A percentile compares a stretch with the other conserved stretches of the same genome.
Conservation (phyloP, 1,140 invertebrate genomes). For the Panagrolaimus sp. region DNA sequence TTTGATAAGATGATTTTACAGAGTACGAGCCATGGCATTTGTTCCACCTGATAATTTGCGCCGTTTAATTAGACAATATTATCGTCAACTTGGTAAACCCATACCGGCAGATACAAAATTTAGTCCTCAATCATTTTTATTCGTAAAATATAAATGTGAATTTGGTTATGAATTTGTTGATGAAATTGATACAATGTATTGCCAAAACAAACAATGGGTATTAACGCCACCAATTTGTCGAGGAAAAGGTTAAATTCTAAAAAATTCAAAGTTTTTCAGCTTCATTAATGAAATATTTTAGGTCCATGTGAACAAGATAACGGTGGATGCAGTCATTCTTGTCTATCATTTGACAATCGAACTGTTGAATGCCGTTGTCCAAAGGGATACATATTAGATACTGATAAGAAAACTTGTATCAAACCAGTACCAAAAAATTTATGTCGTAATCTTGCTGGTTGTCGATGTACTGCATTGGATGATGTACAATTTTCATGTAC, state of each 20-base stretch:
- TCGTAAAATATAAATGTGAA: conserved; percentile 56
- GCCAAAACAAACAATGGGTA: conserved; percentile 52
- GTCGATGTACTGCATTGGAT: conserved; percentile 45
- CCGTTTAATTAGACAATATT: conserved; percentile 55
- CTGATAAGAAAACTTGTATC: conserved; percentile 51
- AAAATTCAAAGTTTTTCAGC: neutral
- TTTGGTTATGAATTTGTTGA: conserved; percentile 55
- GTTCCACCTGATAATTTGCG: conserved; percentile 56
- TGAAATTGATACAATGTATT: conserved; percentile 57
- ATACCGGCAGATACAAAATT: conserved; percentile 50
- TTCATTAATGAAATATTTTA: conserved; percentile 16
- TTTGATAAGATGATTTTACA: conserved; percentile 17
- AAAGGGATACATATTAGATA: conserved; percentile 48
- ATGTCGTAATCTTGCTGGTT: conserved; percentile 53
- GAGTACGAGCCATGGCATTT: conserved; percentile 57
- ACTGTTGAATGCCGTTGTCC: conserved; percentile 55
- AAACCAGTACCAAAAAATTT: conserved; percentile 55
- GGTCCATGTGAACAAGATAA: conserved; percentile 51
- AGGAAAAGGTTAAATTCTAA: conserved; percentile 51
- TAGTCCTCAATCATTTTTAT: conserved; percentile 47
- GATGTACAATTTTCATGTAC: conserved; percentile 49
- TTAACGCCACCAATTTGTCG: conserved; percentile 47
- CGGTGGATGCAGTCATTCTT: conserved; percentile 56
- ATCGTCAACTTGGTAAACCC: conserved; percentile 49
- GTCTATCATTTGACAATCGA: conserved; percentile 49